A percentile compares a stretch with the other conserved stretches of the same genome.
phyloP scores from a whole-genome alignment of 2,113 vertebrate species.

The Amblyopsis rosae region DNA sequence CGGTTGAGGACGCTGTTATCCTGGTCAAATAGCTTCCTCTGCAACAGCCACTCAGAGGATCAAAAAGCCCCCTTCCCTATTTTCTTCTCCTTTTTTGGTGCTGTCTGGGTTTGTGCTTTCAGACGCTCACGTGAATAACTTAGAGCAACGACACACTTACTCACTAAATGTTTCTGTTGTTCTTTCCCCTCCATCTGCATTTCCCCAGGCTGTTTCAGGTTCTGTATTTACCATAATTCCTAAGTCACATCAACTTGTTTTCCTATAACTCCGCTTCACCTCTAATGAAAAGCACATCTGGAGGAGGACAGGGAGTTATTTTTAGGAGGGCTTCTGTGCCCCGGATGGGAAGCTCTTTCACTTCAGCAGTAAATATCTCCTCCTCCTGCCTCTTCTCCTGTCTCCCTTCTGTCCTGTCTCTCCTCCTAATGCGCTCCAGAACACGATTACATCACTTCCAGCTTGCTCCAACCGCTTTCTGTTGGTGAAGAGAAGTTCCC shows the following conservation, averaged over 20 bases:
- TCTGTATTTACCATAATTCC: background rate
- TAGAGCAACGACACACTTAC: too few relatives aligned
- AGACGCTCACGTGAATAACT: too few relatives aligned
- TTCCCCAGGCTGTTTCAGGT: too few relatives aligned
- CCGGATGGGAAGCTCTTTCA: conserved; percentile 58
- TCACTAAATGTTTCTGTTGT: too few relatives aligned
- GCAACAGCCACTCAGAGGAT: too few relatives aligned
- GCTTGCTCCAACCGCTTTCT: conserved; percentile 27
- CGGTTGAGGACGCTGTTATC: too few relatives aligned
- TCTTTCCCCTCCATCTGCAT: too few relatives aligned
- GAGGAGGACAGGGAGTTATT: conserved; percentile 54
- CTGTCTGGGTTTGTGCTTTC: too few relatives aligned
- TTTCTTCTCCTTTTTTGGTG: too few relatives aligned
- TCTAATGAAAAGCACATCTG: conserved; percentile 58
- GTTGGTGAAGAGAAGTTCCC: conserved; percentile 36
- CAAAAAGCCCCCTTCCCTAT: too few relatives aligned
- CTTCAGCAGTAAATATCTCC: conserved; percentile 47
- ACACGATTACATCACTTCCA: conserved; percentile 53
- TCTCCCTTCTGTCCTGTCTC: conserved; percentile 8
- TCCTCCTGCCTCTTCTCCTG: conserved; percentile 30
- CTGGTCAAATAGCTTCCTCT: too few relatives aligned
- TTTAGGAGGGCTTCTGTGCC: conserved; percentile 62
- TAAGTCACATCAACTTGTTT: background rate
- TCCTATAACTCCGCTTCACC: conserved; percentile 4
- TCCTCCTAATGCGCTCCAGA: conserved; percentile 64